Evolutionary conservation across 2,888 invertebrate genomes (phyloP), one percentile per base, ranked within the genome.

Genomic region (Abrostola triplasia): DNA sequence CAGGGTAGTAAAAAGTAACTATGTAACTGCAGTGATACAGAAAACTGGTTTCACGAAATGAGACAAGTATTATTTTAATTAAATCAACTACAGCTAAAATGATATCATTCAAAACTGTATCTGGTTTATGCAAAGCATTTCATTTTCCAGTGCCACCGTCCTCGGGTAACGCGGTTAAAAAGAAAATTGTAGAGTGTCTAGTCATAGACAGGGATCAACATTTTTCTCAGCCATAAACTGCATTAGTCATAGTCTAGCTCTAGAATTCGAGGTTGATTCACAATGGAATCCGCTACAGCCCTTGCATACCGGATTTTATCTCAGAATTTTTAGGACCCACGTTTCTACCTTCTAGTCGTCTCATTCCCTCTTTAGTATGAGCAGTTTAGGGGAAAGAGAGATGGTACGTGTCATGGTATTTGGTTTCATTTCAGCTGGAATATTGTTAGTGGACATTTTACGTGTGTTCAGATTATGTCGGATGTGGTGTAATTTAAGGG

Each of bases 281-380:
- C 73, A 72, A 70, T 64, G 72, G 70, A 64, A 73, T 67, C 59
- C 70, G 67, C 69, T 67, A 64, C 68, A 65, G 59, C 60, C 55
- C 56, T 42, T 61, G 69, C 76, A 73, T 76, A 70, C 78, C 63
- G 64, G 78, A 71, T 73, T 78, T 78, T 76, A 76, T 78, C 66
- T 78, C 24, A 50, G 41, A 52, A 65, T 60, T 69, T 62, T 49
- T 63, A 54, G 64, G 59, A 67, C 51, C 67, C 62, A 61, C 67
- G 70, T 67, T 49, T 71, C 37, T 11, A 35, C 24, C 48, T 47
- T 35, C 40, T 40, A 62, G 41, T 13, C 37, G 50, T 63, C 76
- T 64, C 66, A 7, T 62, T 76, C 63, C 59, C 59, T 52, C 66
- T 12, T 42, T 12, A 0, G 8, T 37, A n/a, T 55, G 35, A 52